Evolutionary conservation across 64 coral and sea anemone genomes (phyloP).

Genomic region (Anthopleura sola): DNA sequence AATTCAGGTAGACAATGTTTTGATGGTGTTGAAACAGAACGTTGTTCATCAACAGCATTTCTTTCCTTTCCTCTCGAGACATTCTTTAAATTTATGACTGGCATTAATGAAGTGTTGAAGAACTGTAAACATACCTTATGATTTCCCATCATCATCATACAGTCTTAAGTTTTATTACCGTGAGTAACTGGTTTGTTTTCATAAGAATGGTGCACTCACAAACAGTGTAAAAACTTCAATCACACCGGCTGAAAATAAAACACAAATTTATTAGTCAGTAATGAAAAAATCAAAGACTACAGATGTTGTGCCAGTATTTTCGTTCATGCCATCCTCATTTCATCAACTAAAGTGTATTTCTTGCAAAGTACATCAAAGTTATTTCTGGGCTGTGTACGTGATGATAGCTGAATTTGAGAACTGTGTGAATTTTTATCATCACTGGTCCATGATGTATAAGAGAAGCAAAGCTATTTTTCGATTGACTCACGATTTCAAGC

Average conservation of each 20-base stretch:
- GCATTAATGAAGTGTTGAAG: constrained; percentile 10
- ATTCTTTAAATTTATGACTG: background rate
- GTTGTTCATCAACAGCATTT: background rate
- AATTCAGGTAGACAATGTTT: background rate
- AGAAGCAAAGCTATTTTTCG: background rate
- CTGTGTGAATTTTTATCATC: background rate
- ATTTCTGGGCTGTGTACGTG: background rate
- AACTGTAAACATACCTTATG: background rate
- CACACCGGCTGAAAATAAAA: no score
- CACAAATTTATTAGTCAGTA: background rate
- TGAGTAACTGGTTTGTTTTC: no score
- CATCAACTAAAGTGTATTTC: background rate
- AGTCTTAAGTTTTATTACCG: no score
- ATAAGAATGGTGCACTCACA: no score
- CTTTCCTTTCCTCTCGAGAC: constrained; percentile 15
- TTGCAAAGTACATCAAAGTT: background rate
- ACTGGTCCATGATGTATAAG: background rate
- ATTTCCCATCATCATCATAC: background rate
- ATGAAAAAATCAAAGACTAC: background rate
- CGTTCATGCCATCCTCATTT: background rate
- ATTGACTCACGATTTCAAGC: no score
- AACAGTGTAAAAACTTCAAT: no score
- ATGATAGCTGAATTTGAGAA: constrained; percentile 3
- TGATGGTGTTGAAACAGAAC: background rate
- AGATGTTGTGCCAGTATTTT: background rate